phyloP scores from a whole-genome alignment of 1,140 invertebrate species.

The Bombus waltoni region DNA sequence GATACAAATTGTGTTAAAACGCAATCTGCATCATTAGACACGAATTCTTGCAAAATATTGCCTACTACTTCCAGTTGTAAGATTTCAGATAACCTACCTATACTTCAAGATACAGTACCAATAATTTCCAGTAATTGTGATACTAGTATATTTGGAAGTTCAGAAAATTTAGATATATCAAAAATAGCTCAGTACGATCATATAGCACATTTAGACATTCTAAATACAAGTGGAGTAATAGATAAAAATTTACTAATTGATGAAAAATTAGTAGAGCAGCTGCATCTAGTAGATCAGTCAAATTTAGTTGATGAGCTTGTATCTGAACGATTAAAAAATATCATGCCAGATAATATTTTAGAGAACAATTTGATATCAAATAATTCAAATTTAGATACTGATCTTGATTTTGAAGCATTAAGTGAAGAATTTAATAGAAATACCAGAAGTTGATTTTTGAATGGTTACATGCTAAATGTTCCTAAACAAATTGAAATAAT shows the following conservation, averaged over 20 bases:
- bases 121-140: constrained; percentile 64
- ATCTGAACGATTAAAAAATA: constrained; percentile 77
- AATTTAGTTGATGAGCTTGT: constrained; percentile 78
- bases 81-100: constrained; percentile 59
- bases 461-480: constrained; percentile 25
- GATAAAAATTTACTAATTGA: constrained; percentile 80
- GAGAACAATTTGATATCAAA: constrained; percentile 77
- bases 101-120: constrained; percentile 61
- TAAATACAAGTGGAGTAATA: constrained; percentile 76
- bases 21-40: constrained; percentile 38
- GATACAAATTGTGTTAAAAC: constrained; percentile 47
- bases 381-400: constrained; percentile 72
- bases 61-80: constrained; percentile 53
- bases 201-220: constrained; percentile 77
- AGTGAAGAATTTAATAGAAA: constrained; percentile 76
- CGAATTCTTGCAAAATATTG: constrained; percentile 55
- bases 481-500: constrained; percentile 42
- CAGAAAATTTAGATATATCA: constrained; percentile 75
- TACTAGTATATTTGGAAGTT: constrained; percentile 75
- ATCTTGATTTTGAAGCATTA: constrained; percentile 74
- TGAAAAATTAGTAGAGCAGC: constrained; percentile 78
- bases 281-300: constrained; percentile 77
- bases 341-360: constrained; percentile 78
- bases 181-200: constrained; percentile 77
- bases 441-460: constrained; percentile 73